These are phyloP conservation scores for Ahaetulla prasina DNA, from an alignment of 2,113 vertebrate species.

Conservation along the genomic window DNA sequence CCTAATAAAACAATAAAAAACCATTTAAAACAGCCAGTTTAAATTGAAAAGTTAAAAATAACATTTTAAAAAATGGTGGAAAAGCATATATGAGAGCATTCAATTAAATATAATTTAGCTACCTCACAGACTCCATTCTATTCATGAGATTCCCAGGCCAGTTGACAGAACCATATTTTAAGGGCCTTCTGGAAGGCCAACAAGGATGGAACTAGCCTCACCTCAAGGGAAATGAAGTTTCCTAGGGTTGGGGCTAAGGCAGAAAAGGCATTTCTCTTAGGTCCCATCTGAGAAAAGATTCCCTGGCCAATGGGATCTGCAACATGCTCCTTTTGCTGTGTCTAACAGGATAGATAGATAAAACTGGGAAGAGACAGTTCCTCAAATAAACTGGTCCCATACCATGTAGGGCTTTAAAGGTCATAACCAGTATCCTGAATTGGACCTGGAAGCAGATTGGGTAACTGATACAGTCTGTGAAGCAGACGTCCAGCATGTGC, in stretches of 20 bases:
- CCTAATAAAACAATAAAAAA: not conserved
- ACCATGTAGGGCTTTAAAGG: not conserved
- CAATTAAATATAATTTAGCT: not conserved
- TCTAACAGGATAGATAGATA: not conserved
- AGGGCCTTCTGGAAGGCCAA: no score
- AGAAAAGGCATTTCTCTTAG: not conserved
- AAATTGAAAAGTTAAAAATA: not conserved
- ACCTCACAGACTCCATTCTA: not conserved
- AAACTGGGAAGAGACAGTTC: not conserved
- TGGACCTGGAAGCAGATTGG: not conserved
- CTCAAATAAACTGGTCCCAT: not conserved
- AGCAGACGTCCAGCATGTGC: not conserved
- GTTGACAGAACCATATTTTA: not conserved
- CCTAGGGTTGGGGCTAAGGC: not conserved
- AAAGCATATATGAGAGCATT: not conserved
- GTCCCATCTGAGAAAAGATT: not conserved
- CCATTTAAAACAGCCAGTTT: not conserved
- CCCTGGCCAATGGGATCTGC: not conserved
- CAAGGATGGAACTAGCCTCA: not conserved
- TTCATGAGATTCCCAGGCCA: not conserved
- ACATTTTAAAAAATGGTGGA: not conserved
- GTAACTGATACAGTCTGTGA: not conserved
- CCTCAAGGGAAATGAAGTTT: not conserved
- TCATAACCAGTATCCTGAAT: not conserved
- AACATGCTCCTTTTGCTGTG: not conserved